These are phyloP conservation scores for Rhyacophila evoluta DNA, from an alignment of 2,888 invertebrate species.

Conservation along the genomic window DNA sequence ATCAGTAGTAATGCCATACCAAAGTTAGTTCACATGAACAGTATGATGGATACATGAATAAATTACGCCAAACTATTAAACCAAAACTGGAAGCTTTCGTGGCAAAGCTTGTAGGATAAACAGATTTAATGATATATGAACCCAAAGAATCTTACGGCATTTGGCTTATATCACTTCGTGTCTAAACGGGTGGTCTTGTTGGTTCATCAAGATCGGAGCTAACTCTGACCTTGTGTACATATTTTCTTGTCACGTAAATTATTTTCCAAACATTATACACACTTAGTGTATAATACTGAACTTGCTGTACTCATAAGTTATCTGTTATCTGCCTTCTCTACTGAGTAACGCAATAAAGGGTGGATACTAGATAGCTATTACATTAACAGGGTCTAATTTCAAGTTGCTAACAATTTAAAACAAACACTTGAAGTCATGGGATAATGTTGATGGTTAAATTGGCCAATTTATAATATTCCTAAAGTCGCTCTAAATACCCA, in stretches of 20 bases:
- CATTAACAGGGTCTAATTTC: no score
- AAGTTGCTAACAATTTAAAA: no score
- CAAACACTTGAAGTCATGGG: no score
- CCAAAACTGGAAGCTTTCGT: background rate
- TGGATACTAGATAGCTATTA: no score
- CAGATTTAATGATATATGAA: conserved; percentile 14
- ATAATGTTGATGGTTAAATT: no score
- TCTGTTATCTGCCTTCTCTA: background rate
- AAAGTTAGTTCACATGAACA: conserved; percentile 1
- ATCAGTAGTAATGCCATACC: background rate
- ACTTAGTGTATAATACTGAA: background rate
- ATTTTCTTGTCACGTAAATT: background rate
- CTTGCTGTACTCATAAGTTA: background rate
- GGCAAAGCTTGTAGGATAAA: conserved; percentile 4
- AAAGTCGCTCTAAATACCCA: no score
- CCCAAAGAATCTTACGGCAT: conserved; percentile 3
- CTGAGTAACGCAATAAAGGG: background rate
- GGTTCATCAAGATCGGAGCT: background rate
- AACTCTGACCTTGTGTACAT: conserved; percentile 14
- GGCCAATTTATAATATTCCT: no score
- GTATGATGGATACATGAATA: conserved; percentile 13
- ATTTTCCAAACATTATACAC: background rate
- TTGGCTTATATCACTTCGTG: conserved; percentile 14
- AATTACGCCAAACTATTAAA: conserved; percentile 19
- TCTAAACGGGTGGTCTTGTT: conserved; percentile 6